Percentiles rank a stretch among this genome's conserved stretches.
These are phyloP conservation scores for Dicyrtomina minuta DNA, from an alignment of 2,888 invertebrate genomes.

Conservation along the genomic window DNA sequence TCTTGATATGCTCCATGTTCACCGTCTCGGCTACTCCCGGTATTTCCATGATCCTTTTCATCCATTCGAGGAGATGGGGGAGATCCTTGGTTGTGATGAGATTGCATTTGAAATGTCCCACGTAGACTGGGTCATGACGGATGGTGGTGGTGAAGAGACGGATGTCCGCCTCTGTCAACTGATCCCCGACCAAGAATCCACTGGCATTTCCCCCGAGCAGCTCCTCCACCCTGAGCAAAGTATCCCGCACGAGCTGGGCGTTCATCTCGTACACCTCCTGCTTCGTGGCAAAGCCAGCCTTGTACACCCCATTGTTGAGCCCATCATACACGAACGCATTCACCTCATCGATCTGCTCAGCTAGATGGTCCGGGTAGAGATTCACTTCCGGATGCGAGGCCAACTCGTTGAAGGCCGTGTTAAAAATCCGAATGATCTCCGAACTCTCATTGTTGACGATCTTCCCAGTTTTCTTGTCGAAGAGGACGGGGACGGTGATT, in stretches of 20 bases:
- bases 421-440: slow-evolving; percentile 47
- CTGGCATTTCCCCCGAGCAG: slow-evolving; percentile 21
- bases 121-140: slow-evolving; percentile 47
- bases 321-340: slow-evolving; percentile 42
- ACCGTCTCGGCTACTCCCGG: slow-evolving; percentile 34
- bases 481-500: slow-evolving; percentile 46
- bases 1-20: slow-evolving; percentile 50
- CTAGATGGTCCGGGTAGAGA: slow-evolving; percentile 36
- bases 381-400: slow-evolving; percentile 41
- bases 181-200: slow-evolving; percentile 38
- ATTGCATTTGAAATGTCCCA: slow-evolving; percentile 49
- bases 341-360: slow-evolving; percentile 39
- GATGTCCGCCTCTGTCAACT: slow-evolving; percentile 46
- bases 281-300: slow-evolving; percentile 45
- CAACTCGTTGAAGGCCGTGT: slow-evolving; percentile 42
- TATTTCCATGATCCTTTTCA: slow-evolving; percentile 38
- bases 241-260: slow-evolving; percentile 37
- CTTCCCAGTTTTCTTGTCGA: slow-evolving; percentile 44
- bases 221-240: slow-evolving; percentile 39
- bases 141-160: slow-evolving; percentile 42
- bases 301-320: slow-evolving; percentile 48
- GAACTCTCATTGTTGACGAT: slow-evolving; percentile 51
- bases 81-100: slow-evolving; percentile 39
- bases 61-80: slow-evolving; percentile 37
- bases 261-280: slow-evolving; percentile 43